Percentiles rank a stretch among this genome's conserved stretches.
phyloP scores from a whole-genome alignment of 2,113 vertebrate genomes.

The Castor canadensis region DNA sequence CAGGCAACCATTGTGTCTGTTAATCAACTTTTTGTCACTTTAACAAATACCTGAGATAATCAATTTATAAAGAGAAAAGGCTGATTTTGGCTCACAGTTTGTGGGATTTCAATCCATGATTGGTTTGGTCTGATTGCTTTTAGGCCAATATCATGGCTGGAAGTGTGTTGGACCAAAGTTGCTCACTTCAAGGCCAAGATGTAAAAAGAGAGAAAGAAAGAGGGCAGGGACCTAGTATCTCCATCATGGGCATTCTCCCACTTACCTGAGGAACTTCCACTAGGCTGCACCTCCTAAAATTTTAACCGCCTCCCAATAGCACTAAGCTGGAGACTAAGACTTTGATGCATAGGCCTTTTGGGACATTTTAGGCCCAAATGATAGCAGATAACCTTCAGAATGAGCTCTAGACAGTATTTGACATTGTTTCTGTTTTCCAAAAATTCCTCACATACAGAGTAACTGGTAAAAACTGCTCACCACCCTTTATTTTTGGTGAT shows the following conservation, averaged over 20 bases:
- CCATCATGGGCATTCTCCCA: neutral
- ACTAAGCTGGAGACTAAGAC: neutral
- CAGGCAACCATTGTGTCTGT: neutral
- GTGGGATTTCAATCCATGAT: neutral
- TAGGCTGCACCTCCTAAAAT: too few species aligned
- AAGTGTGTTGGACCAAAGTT: neutral
- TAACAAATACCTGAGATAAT: neutral
- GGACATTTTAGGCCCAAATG: neutral
- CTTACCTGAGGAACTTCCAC: neutral
- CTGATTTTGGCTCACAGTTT: neutral
- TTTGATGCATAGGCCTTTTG: neutral
- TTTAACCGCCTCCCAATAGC: neutral
- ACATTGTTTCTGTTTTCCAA: neutral
- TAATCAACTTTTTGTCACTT: neutral
- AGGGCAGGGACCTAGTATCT: rapidly evolving
- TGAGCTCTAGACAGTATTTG: neutral
- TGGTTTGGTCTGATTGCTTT: neutral
- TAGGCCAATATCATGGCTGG: neutral
- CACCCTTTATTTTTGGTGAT: too few species aligned
- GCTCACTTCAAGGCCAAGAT: neutral
- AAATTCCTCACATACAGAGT: neutral
- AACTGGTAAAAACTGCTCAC: neutral
- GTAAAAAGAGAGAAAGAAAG: neutral
- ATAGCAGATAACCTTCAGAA: neutral
- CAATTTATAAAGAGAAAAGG: neutral